Evolutionary conservation across 2,113 vertebrate genomes (phyloP).

Genomic region (Tauraco erythrolophus): DNA sequence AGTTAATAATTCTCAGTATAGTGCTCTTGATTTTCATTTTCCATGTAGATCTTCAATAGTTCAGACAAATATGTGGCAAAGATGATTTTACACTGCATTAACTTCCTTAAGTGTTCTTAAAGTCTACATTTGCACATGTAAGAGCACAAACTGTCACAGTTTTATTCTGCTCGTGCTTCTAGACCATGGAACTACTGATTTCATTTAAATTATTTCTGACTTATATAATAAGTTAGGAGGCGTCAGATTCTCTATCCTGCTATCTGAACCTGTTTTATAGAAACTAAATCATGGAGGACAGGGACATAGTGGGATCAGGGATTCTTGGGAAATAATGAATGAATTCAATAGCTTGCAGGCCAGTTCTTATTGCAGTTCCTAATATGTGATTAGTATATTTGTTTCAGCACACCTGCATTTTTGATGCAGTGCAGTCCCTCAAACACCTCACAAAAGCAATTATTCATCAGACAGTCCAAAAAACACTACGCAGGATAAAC

Average conservation of each 20-base stretch:
- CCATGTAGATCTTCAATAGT: neutral
- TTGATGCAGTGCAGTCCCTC: neutral
- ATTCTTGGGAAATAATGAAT: neutral
- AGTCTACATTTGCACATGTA: neutral
- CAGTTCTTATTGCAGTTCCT: neutral
- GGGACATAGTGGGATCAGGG: neutral
- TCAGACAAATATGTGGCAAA: constrained; percentile 25
- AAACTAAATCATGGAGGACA: neutral
- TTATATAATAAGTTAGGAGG: neutral
- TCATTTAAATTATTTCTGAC: neutral
- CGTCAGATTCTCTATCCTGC: neutral
- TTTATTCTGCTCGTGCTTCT: neutral
- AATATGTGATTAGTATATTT: neutral
- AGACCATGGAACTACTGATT: neutral
- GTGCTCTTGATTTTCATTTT: constrained; percentile 42
- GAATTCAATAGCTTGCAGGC: neutral
- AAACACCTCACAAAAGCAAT: constrained; percentile 5
- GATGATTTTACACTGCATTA: neutral
- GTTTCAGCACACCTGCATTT: neutral
- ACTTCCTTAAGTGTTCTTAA: neutral
- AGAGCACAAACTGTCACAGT: neutral
- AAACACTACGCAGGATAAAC: neutral
- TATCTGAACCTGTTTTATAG: neutral
- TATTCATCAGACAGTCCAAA: neutral
- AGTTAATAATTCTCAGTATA: constrained; percentile 37